These are phyloP conservation scores for Amphiduros pacificus DNA, from an alignment of 2,888 invertebrate genomes.

Conservation along the genomic window DNA sequence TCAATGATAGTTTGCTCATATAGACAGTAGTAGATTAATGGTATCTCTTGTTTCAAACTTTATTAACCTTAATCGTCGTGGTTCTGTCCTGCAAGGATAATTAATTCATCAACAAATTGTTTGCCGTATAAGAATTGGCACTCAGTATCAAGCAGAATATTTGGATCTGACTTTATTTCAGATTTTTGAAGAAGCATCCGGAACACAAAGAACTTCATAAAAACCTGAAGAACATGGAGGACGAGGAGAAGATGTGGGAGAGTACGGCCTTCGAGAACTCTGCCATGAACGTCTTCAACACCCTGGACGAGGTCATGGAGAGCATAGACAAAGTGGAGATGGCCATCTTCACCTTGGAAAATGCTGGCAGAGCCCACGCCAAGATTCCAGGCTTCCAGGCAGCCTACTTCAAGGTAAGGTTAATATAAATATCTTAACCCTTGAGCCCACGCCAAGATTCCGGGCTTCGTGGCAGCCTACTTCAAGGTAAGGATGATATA, in stretches of 20 bases:
- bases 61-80: too few relatives aligned
- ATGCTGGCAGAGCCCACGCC: constrained; percentile 24
- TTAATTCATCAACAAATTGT: too few relatives aligned
- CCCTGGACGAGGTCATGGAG: constrained; percentile 43
- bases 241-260: constrained; percentile 37
- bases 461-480: constrained; percentile 25
- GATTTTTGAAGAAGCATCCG: constrained; percentile 37
- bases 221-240: constrained; percentile 31
- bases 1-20: too few relatives aligned
- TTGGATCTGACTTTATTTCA: constrained; percentile 24
- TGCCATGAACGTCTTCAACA: constrained; percentile 39
- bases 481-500: constrained; percentile 22
- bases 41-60: too few relatives aligned
- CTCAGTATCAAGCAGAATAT: too few relatives aligned
- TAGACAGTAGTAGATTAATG: too few relatives aligned
- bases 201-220: constrained; percentile 34
- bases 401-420: constrained; percentile 28
- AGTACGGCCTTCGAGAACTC: constrained; percentile 38
- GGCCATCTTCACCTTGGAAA: constrained; percentile 28
- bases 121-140: too few relatives aligned
- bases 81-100: too few relatives aligned
- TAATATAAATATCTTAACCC: not conserved
- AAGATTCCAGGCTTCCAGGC: constrained; percentile 24
- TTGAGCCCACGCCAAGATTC: constrained; percentile 22
- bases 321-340: constrained; percentile 39